Evolutionary conservation across 37 sponge, comb jelly and placozoan genomes (phyloP), one percentile per base, ranked within the genome.

Genomic region (Haliclona indistincta): DNA sequence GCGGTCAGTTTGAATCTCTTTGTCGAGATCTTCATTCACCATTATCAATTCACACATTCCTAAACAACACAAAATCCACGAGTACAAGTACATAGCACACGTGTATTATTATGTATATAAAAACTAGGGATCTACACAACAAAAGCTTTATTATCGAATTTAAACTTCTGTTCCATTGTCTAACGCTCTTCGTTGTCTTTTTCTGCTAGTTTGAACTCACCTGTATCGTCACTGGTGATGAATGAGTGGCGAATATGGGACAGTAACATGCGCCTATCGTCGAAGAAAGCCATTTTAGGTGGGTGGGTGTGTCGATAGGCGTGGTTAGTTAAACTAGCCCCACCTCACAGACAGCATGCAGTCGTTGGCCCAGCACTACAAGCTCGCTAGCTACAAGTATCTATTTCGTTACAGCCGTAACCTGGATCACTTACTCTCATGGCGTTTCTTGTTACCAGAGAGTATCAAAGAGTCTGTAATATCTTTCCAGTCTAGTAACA

Each of bases 191-290:
- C n/a, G n/a, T n/a, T n/a, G n/a, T n/a, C n/a, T n/a, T n/a, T n/a
- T n/a, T n/a, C n/a, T n/a, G n/a, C n/a, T n/a, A n/a, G n/a, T n/a
- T n/a, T n/a, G n/a, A 36, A 56, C 89, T 71, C n/a, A 87, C 93
- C 93, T 77, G 93, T 76, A 35, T 83, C 89, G 70, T 92, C 93
- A 55, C 89, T 92, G 60, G 93, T 92, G 47, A 92, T 71, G 30
- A 86, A 92, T 3, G 90, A 87, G 71, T 92, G 93, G 38, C 93
- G 60, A 44, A 92, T 29, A 58, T 92, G 89, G 7, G 90, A 78
- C 22, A 81, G 63, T 32, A 92, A 54, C 20, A 83, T 39, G 28
- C 78, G 47, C 6, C 71, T 56, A 52, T 92, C 85, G 32, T 92
- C 93, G 32, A 86, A 81, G 66, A 87, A 83, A 1, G 93, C 93